These are phyloP conservation scores for Sebastes schlegelii DNA, from an alignment of 2,113 vertebrate species.

Conservation along the genomic window DNA sequence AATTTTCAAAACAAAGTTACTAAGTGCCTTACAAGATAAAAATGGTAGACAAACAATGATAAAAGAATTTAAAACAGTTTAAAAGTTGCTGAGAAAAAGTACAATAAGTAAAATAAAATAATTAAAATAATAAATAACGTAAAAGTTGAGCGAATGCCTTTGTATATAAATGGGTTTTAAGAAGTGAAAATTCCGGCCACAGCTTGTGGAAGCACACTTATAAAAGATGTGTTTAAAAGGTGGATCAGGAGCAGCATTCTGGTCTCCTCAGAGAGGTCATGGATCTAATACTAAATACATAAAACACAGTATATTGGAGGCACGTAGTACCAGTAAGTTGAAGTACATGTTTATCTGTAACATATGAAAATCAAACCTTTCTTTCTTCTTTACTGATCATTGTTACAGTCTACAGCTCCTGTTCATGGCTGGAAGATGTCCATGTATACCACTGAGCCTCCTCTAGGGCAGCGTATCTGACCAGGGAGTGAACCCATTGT, in stretches of 20 bases:
- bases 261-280: not conserved
- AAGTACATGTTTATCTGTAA: not conserved
- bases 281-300: not conserved
- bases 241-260: not conserved
- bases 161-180: not conserved
- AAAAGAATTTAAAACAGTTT: too few species aligned
- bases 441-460: slow-evolving; percentile 11
- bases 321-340: too few species aligned
- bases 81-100: not conserved
- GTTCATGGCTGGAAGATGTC: not conserved
- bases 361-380: not conserved
- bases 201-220: not conserved
- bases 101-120: not conserved
- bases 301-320: not conserved
- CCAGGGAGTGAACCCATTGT: slow-evolving; percentile 46
- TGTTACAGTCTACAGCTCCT: too few species aligned
- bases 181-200: not conserved
- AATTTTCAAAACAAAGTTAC: too few species aligned
- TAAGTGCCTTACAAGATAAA: too few species aligned
- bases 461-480: slow-evolving; percentile 37
- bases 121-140: not conserved
- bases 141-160: not conserved
- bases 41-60: too few species aligned
- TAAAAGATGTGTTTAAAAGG: not conserved
- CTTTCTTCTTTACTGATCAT: too few species aligned